A percentile compares a stretch with the other conserved stretches of the same genome.
Evolutionary conservation across 2,888 invertebrate species (phyloP).

Genomic region (Taphrorychus bicolor): DNA sequence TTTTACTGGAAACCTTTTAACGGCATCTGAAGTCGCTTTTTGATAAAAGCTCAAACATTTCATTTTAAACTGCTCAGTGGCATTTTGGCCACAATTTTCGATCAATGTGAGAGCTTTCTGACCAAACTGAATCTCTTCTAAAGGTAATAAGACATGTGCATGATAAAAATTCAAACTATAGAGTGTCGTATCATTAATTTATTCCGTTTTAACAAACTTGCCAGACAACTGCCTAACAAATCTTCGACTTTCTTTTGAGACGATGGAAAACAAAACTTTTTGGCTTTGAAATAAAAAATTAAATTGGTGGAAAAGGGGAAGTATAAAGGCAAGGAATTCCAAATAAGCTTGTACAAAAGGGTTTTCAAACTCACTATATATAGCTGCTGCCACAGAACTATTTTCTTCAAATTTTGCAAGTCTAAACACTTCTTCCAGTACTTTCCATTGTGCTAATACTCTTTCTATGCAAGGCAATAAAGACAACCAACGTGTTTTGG

Average conservation of each 20-base stretch:
- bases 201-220: slow-evolving; percentile 4
- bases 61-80: slow-evolving; percentile 12
- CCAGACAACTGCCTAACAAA: slow-evolving; percentile 8
- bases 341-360: slow-evolving; percentile 26
- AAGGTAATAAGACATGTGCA: slow-evolving; percentile 1
- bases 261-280: slow-evolving; percentile 10
- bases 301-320: slow-evolving; percentile 13
- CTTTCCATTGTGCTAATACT: slow-evolving; percentile 33
- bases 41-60: slow-evolving; percentile 15
- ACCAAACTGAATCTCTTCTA: slow-evolving; percentile 4
- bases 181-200: slow-evolving; percentile 4
- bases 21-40: not conserved
- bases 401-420: slow-evolving; percentile 23
- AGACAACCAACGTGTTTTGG: slow-evolving; percentile 35
- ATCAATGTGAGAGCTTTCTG: not conserved
- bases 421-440: slow-evolving; percentile 21
- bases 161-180: slow-evolving; percentile 9
- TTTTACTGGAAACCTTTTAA: slow-evolving; percentile 14
- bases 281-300: slow-evolving; percentile 15
- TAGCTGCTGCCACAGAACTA: slow-evolving; percentile 17
- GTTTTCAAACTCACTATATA: slow-evolving; percentile 24
- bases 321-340: slow-evolving; percentile 8
- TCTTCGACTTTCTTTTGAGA: slow-evolving; percentile 14
- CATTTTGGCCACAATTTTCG: not conserved
- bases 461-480: slow-evolving; percentile 35